Evolutionary conservation across 2,888 invertebrate species (phyloP).

Genomic region (Dynastes tityus): DNA sequence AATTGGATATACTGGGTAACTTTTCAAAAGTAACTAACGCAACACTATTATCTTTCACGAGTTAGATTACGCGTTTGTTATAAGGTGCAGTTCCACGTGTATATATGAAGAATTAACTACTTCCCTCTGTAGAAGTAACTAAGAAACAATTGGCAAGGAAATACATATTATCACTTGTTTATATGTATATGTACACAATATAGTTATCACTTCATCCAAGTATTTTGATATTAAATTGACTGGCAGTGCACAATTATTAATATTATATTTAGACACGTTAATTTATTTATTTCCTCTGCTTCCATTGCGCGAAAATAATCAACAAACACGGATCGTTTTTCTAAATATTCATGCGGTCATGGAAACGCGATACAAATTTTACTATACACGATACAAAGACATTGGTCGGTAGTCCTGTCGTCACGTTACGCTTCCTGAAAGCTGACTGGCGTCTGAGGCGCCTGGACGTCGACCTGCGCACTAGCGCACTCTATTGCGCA

Average conservation of each 20-base stretch:
- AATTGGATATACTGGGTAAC: neutral
- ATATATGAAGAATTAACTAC: neutral
- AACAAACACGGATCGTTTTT: neutral
- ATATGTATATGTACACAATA: neutral
- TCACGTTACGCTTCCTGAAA: constrained; percentile 63
- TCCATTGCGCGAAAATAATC: neutral
- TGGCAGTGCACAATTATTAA: constrained; percentile 18
- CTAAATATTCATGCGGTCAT: neutral
- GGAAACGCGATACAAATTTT: constrained; percentile 32
- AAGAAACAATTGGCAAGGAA: no score
- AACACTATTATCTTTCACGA: neutral
- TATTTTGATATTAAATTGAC: constrained; percentile 23
- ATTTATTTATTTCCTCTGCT: constrained; percentile 15
- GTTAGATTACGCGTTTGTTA: neutral
- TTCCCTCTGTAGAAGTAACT: no score
- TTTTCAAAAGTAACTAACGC: neutral
- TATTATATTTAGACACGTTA: neutral
- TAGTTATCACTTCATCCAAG: constrained; percentile 26
- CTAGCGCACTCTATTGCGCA: constrained; percentile 70
- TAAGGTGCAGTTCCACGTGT: neutral
- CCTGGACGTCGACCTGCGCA: constrained; percentile 71
- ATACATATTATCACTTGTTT: neutral
- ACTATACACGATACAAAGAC: constrained; percentile 34
- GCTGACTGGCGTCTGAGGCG: constrained; percentile 69
- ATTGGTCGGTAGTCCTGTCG: constrained; percentile 52